These are phyloP conservation scores for Zapornia atra DNA, from an alignment of 2,113 vertebrate species.

Conservation along the genomic window DNA sequence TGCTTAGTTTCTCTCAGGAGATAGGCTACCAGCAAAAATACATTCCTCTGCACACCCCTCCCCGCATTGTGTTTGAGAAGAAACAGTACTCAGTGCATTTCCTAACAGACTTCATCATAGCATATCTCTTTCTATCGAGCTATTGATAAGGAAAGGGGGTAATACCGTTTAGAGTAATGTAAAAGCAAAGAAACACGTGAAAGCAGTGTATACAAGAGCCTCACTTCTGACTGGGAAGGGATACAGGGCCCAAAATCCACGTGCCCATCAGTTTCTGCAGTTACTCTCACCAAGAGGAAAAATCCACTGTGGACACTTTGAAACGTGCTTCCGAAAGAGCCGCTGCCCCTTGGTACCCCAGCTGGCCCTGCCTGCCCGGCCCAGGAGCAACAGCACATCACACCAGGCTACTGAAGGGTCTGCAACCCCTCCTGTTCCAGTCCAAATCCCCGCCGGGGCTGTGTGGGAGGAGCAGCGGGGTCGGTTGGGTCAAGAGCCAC, in stretches of 20 bases:
- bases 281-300: background rate
- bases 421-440: background rate
- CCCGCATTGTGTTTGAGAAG: conserved; percentile 68
- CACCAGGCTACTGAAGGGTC: background rate
- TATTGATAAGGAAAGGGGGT: conserved; percentile 68
- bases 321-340: conserved; percentile 22
- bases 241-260: background rate
- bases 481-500: background rate
- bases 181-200: conserved; percentile 63
- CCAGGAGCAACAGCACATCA: too few relatives aligned
- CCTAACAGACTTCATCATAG: conserved; percentile 76
- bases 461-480: background rate
- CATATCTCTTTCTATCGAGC: conserved; percentile 65
- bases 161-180: conserved; percentile 67
- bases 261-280: background rate
- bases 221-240: background rate
- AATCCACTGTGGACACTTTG: background rate
- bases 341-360: background rate
- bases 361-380: background rate
- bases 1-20: conserved; percentile 79
- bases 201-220: conserved; percentile 58
- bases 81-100: conserved; percentile 81
- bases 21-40: conserved; percentile 81
- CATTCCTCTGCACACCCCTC: conserved; percentile 71
- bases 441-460: background rate